These are phyloP conservation scores for Phataginus tricuspis DNA, from an alignment of 2,797 vertebrate species.

Conservation along the genomic window DNA sequence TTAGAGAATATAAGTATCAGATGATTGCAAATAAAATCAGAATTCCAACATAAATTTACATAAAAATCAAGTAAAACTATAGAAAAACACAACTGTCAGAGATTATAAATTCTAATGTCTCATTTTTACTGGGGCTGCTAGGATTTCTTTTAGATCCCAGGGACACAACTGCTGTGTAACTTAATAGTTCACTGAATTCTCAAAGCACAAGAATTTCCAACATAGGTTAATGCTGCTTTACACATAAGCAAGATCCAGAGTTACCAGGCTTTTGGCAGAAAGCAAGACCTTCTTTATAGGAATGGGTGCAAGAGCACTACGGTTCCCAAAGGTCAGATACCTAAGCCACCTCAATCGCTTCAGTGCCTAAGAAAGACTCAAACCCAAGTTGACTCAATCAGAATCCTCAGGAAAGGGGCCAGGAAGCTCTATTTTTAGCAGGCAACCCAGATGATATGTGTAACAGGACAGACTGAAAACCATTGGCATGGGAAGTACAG, in stretches of 20 bases:
- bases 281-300: neutral
- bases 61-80: slow-evolving; percentile 31
- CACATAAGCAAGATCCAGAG: neutral
- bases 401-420: neutral
- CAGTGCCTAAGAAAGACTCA: neutral
- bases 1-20: neutral
- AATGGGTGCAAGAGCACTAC: neutral
- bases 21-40: slow-evolving; percentile 41
- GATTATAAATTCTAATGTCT: slow-evolving; percentile 11
- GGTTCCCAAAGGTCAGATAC: neutral
- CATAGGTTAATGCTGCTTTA: neutral
- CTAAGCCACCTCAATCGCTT: neutral
- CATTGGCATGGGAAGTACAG: neutral
- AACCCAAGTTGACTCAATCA: neutral
- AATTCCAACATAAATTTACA: neutral
- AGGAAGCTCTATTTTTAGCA: slow-evolving; percentile 28
- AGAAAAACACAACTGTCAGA: neutral
- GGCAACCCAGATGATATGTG: neutral
- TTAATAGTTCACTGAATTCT: slow-evolving; percentile 14
- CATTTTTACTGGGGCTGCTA: neutral
- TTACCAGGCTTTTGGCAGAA: neutral
- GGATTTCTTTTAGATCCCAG: neutral
- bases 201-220: slow-evolving; percentile 9
- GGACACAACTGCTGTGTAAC: neutral
- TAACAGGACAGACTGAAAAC: neutral